Base-by-base conservation (phyloP, 2,797 vertebrate species). In the Hoplostethus atlanticus region DNA sequence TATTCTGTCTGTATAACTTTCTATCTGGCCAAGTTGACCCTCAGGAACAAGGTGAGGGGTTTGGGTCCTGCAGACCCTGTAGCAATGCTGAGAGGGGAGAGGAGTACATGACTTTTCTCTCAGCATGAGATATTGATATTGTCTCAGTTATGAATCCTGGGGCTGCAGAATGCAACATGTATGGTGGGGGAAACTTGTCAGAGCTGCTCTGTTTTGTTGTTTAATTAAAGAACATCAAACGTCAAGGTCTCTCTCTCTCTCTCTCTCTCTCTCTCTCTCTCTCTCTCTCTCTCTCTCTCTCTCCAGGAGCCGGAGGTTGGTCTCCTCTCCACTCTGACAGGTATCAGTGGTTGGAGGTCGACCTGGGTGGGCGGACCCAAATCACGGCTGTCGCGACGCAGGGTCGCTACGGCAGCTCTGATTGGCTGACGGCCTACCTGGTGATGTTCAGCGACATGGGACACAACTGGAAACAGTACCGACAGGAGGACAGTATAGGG, bases 361-460 rank as follows among this genome's bases (percentile, higher is more conserved):
- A 97, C 72, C 90, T 99, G 54, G 95, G 95, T 0, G 94, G 96
- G 77, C 91, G 97, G 75, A 94, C 96, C 62, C 95, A 95, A 87
- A 84, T 98, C 44, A 95, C 96, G 0, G 96, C 95, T 0, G 92
- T 98, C 0, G 96, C 97, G 10, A 98, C 97, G 0, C 97, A 99
- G 85, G 97, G 97, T 15, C 91, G 96, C 77, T 96, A 96, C 0
- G 96, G 96, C 28, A 97, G 96, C 92, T 96, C 96, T 31, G 97
- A 98, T 90, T 99, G 97, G 97, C 95, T 96, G 80, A 95, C 92
- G 0, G 94, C 93, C 57, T 99, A 97, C 59, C 92, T 83, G 1
- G 93, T 99, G 63, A 96, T 98, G 95, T 97, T 95, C 93, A 98
- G 97, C 8, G 97, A 99, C 91, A 96, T 96, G 0, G 96, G 96